These are phyloP conservation scores for Tragulus kanchil DNA, from an alignment of 2,113 vertebrate genomes.

Conservation along the genomic window DNA sequence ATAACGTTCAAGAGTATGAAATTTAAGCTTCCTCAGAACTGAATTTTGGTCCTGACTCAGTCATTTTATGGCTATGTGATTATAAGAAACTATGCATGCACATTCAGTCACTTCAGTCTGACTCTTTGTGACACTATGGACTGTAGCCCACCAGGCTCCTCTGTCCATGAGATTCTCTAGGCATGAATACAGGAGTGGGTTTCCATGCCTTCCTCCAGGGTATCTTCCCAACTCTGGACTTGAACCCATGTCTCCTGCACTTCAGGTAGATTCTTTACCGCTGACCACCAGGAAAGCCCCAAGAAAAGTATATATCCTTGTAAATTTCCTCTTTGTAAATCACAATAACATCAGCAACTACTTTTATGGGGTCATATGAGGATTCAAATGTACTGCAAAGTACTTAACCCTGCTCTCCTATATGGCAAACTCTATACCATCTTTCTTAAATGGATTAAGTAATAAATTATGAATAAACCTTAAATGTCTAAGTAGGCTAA, in stretches of 20 bases:
- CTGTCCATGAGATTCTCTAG: background rate
- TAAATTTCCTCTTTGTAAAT: background rate
- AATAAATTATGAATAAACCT: background rate
- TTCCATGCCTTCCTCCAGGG: background rate
- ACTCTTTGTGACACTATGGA: background rate
- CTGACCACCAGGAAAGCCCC: background rate
- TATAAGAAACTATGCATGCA: background rate
- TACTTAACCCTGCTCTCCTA: background rate
- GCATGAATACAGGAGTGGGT: background rate
- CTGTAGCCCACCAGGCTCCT: background rate
- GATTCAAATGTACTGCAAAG: background rate
- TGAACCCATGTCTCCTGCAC: background rate
- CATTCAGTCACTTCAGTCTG: background rate
- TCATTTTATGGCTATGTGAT: background rate
- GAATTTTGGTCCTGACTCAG: background rate
- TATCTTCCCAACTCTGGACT: background rate
- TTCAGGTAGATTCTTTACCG: background rate
- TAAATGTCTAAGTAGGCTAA: background rate
- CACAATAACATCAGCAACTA: background rate
- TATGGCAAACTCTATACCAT: background rate
- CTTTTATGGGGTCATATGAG: background rate
- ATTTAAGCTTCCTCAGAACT: background rate
- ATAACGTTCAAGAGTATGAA: background rate
- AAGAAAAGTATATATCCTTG: background rate
- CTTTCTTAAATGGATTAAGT: background rate